A percentile compares a stretch with the other conserved stretches of the same genome.
Conservation (phyloP, 2,888 invertebrate genomes). For the Philopedon plagiatum region DNA sequence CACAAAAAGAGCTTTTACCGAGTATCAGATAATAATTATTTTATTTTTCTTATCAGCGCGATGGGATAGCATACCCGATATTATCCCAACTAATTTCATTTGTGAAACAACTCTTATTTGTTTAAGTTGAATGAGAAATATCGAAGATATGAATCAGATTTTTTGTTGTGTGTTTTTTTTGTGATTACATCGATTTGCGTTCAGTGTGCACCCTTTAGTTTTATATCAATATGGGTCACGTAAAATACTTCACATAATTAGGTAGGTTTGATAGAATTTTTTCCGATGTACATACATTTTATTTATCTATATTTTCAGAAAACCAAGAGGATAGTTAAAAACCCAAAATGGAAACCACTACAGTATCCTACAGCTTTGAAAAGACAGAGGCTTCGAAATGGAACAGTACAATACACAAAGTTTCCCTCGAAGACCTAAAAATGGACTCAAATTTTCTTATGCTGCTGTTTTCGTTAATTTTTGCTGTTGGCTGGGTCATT, state of each 20-base stretch:
- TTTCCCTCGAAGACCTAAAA: slow-evolving; percentile 76
- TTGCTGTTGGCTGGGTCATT: slow-evolving; percentile 91
- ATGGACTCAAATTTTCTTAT: slow-evolving; percentile 85
- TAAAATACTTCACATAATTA: not conserved
- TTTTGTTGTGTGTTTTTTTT: slow-evolving; percentile 8
- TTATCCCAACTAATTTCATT: not conserved
- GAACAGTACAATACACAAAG: slow-evolving; percentile 57
- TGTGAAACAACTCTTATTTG: slow-evolving; percentile 2
- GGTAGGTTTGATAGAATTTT: not conserved
- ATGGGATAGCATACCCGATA: slow-evolving; percentile 1
- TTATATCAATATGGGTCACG: not conserved
- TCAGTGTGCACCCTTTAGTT: not conserved
- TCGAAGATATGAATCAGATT: not conserved
- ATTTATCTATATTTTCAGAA: too few relatives aligned
- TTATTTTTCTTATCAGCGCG: slow-evolving; percentile 6
- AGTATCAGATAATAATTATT: not conserved
- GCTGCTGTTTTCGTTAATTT: slow-evolving; percentile 85
- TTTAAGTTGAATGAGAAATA: not conserved
- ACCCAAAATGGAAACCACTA: slow-evolving; percentile 45
- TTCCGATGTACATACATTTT: not conserved
- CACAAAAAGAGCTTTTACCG: not conserved
- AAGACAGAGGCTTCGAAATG: slow-evolving; percentile 59
- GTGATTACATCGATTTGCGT: slow-evolving; percentile 8
- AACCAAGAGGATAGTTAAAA: not conserved
- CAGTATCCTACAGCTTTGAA: slow-evolving; percentile 51